These are phyloP conservation scores for Drosophila albomicans DNA, from an alignment of 1,140 invertebrate species.

Conservation along the genomic window DNA sequence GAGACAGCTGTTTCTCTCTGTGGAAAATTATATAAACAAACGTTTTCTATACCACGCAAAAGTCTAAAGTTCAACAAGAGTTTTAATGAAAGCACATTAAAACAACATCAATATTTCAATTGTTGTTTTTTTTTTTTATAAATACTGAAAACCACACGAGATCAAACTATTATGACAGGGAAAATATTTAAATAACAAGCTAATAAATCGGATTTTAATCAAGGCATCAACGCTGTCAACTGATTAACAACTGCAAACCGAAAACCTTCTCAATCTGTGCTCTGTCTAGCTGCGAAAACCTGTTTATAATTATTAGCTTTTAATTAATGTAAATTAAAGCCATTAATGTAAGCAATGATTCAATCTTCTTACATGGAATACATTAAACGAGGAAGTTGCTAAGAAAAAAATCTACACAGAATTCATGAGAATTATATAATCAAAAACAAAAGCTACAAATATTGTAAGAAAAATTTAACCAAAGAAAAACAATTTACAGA, in stretches of 20 bases:
- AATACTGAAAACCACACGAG: not conserved
- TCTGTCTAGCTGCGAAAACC: not conserved
- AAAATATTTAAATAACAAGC: not conserved
- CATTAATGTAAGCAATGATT: constrained; percentile 14
- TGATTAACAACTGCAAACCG: not conserved
- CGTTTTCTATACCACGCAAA: too few species aligned
- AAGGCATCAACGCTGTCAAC: not conserved
- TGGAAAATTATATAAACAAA: too few species aligned
- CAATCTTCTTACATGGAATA: not conserved
- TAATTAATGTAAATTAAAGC: constrained; percentile 14
- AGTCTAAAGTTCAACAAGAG: too few species aligned
- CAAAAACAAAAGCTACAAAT: too few species aligned
- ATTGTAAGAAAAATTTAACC: too few species aligned
- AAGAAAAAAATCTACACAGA: not conserved
- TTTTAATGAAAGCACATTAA: too few species aligned
- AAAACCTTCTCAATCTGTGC: too few species aligned
- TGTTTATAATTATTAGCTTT: constrained; percentile 12
- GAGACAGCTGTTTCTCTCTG: not conserved
- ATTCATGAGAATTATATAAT: too few species aligned
- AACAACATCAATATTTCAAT: too few species aligned
- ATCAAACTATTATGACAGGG: not conserved
- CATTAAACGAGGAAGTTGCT: not conserved
- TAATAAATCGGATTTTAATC: constrained; percentile 3
- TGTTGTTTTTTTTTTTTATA: too few species aligned
- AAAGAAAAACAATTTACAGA: too few species aligned